Evolutionary conservation across 2,888 invertebrate species (phyloP).

Genomic region (Agrilus mali): DNA sequence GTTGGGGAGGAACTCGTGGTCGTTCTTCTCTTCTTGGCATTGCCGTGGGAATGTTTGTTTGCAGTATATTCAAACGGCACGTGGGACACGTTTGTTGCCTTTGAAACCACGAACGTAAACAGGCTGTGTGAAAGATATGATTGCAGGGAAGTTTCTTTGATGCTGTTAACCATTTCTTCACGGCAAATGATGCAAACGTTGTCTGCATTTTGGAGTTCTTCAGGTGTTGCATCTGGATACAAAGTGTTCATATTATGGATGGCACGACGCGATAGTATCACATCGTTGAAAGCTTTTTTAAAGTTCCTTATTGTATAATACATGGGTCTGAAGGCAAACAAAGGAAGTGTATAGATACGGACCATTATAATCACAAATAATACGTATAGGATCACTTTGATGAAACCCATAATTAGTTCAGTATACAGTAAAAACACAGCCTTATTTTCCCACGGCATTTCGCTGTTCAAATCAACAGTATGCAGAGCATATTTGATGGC

Average conservation of each 20-base stretch:
- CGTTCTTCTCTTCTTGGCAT: slow-evolving; percentile 10
- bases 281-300: slow-evolving; percentile 95
- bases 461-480: slow-evolving; percentile 78
- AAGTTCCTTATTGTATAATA: slow-evolving; percentile 97
- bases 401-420: slow-evolving; percentile 84
- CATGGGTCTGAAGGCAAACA: slow-evolving; percentile 98
- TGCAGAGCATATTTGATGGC: slow-evolving; percentile 84
- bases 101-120: slow-evolving; percentile 98
- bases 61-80: slow-evolving; percentile 74
- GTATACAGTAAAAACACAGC: slow-evolving; percentile 94
- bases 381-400: slow-evolving; percentile 52
- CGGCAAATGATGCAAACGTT: slow-evolving; percentile 99
- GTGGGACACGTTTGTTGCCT: slow-evolving; percentile 99
- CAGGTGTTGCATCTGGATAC: slow-evolving; percentile 90
- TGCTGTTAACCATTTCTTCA: slow-evolving; percentile 54
- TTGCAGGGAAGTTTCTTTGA: slow-evolving; percentile 97
- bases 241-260: slow-evolving; percentile 97
- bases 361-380: slow-evolving; percentile 90
- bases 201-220: slow-evolving; percentile 83
- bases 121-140: slow-evolving; percentile 97
- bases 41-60: slow-evolving; percentile 18
- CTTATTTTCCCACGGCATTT: slow-evolving; percentile 98
- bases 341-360: slow-evolving; percentile 88
- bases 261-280: slow-evolving; percentile 89
- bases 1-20: slow-evolving; percentile 9